phyloP scores from a whole-genome alignment of 2,888 invertebrate species.

The Cancer borealis region DNA sequence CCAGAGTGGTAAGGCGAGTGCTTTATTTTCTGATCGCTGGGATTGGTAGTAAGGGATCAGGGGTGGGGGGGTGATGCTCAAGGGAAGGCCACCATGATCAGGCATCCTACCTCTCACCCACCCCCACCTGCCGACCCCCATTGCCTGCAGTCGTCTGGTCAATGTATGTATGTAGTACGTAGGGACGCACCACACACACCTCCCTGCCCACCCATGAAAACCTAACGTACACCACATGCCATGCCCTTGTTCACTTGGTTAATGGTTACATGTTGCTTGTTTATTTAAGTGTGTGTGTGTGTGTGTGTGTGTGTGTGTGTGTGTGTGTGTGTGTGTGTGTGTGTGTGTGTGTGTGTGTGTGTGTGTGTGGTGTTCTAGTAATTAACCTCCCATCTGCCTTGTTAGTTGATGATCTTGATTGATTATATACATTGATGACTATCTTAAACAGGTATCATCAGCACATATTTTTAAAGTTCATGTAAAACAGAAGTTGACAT shows the following conservation, averaged over 20 bases:
- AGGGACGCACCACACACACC: neutral
- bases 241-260: constrained; percentile 1
- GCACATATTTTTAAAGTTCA: neutral
- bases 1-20: neutral
- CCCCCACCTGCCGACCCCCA: neutral
- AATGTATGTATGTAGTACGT: neutral
- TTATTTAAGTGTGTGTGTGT: neutral
- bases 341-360: neutral
- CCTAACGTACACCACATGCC: neutral
- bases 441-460: neutral
- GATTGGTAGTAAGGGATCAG: neutral
- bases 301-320: constrained; percentile 40
- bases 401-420: neutral
- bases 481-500: neutral
- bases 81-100: neutral
- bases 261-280: neutral
- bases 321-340: constrained; percentile 16
- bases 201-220: neutral
- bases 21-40: neutral
- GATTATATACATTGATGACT: neutral
- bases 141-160: neutral
- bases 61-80: neutral
- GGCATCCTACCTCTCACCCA: neutral
- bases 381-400: neutral
- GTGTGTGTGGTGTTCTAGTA: neutral